phyloP scores from a whole-genome alignment of 1,140 invertebrate genomes.

The Littorina saxatilis region DNA sequence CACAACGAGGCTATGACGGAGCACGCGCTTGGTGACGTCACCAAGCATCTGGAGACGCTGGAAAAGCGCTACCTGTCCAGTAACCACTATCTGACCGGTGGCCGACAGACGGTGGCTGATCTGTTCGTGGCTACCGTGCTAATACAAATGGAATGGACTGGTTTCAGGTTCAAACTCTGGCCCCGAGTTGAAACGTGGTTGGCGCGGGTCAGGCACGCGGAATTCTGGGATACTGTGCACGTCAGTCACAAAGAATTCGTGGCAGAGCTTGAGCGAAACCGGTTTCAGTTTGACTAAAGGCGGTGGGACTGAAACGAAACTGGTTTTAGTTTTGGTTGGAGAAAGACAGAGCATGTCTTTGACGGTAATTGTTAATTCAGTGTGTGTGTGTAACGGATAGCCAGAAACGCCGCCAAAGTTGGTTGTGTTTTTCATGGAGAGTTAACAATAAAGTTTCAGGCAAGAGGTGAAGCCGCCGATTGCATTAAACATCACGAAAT shows the following conservation, averaged over 20 bases:
- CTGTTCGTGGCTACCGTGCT: conserved; percentile 54
- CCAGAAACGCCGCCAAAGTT: too few species aligned
- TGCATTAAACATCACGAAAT: too few species aligned
- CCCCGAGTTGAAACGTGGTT: conserved; percentile 57
- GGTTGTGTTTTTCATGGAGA: too few species aligned
- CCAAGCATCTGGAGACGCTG: conserved; percentile 48
- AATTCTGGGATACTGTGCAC: conserved; percentile 59
- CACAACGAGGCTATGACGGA: conserved; percentile 56
- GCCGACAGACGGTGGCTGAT: conserved; percentile 54
- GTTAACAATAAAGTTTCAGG: too few species aligned
- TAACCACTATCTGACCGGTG: conserved; percentile 49
- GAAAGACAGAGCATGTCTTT: neutral
- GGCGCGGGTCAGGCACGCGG: conserved; percentile 47
- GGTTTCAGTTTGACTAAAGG: conserved; percentile 30
- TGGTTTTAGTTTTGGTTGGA: neutral
- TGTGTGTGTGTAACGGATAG: too few species aligned
- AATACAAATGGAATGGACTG: conserved; percentile 56
- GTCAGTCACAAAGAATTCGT: conserved; percentile 51
- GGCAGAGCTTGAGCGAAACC: conserved; percentile 47
- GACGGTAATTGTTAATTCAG: too few species aligned
- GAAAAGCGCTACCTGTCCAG: conserved; percentile 54
- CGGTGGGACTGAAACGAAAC: too few species aligned
- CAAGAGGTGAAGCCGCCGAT: too few species aligned
- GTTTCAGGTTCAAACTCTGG: conserved; percentile 56
- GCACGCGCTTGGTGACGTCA: conserved; percentile 51